Evolutionary conservation across 2,888 invertebrate species (phyloP), one percentile per base, ranked within the genome.

Genomic region (Subacronicta megacephala): DNA sequence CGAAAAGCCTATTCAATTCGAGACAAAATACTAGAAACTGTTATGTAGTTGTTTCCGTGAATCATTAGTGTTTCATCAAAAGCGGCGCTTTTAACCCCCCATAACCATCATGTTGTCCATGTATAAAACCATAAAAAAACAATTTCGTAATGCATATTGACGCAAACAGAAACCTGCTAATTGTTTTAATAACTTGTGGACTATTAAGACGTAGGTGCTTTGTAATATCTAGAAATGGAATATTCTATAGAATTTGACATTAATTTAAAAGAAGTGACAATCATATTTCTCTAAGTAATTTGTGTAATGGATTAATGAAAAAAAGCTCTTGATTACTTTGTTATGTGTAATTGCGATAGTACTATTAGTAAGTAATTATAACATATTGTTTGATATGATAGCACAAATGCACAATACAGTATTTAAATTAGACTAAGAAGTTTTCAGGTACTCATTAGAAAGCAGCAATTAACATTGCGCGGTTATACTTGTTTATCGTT

Each of bases 251-350:
- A 31, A n/a, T n/a, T 31, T 33, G 13, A 23, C 7, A 47, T 12
- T 59, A 15, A 44, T 47, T 29, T 13, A 26, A 7, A 17, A 17
- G 7, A 23, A 44, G 20, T 47, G 43, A 31, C 13, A 4, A 18
- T 36, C 10, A 10, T 33, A 16, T 46, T 66, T 46, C 37, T 35
- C 17, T 10, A n/a, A 50, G 18, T 65, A 33, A 66, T 47, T 46
- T 17, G 46, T 47, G 16, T 18, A 23, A 26, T 36, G 42, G 13
- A 38, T 46, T 58, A 46, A 36, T n/a, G n/a, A 36, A 18, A 31
- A 15, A 46, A 50, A 50, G 41, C 41, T 59, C 44, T 43, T 1
- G 41, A 46, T 31, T 46, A 37, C 16, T 41, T n/a, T n/a, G n/a
- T n/a, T 31, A 44, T 12, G 29, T 12, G 29, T 12, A 29, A 12